Conservation (phyloP, 2,797 vertebrate species). For the Melanotaenia boesemani region DNA sequence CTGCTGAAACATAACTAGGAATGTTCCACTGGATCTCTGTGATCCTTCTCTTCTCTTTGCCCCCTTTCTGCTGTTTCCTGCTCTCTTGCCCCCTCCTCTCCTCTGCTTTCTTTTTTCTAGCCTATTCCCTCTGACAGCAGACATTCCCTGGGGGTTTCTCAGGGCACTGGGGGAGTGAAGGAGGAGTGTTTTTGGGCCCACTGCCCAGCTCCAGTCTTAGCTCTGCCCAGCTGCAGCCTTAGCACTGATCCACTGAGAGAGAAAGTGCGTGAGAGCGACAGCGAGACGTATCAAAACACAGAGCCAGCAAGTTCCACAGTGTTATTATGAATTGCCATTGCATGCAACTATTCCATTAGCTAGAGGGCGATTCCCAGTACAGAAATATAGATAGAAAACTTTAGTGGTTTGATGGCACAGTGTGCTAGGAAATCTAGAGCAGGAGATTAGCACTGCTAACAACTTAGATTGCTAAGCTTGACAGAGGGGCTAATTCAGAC, state of each 20-base stretch:
- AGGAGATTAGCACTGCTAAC: slow-evolving; percentile 66
- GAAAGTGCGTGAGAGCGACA: slow-evolving; percentile 69
- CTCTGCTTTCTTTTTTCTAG: slow-evolving; percentile 64
- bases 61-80: slow-evolving; percentile 54
- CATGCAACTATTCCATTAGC: slow-evolving; percentile 72
- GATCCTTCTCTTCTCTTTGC: slow-evolving; percentile 56
- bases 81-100: slow-evolving; percentile 39
- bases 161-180: slow-evolving; percentile 58
- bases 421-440: slow-evolving; percentile 54
- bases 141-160: slow-evolving; percentile 75
- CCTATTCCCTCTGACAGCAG: slow-evolving; percentile 70
- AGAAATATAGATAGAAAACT: slow-evolving; percentile 65
- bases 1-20: slow-evolving; percentile 76
- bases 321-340: slow-evolving; percentile 63
- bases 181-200: slow-evolving; percentile 67
- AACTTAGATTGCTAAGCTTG: slow-evolving; percentile 60
- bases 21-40: slow-evolving; percentile 73
- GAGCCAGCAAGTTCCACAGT: slow-evolving; percentile 62
- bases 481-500: slow-evolving; percentile 70
- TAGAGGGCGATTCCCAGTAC: slow-evolving; percentile 49
- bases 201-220: slow-evolving; percentile 70
- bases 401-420: slow-evolving; percentile 51
- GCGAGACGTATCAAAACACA: slow-evolving; percentile 69
- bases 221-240: slow-evolving; percentile 75
- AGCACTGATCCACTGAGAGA: slow-evolving; percentile 64